These are phyloP conservation scores for Drosophila hamatofila DNA, from an alignment of 2,888 invertebrate species.

Conservation along the genomic window DNA sequence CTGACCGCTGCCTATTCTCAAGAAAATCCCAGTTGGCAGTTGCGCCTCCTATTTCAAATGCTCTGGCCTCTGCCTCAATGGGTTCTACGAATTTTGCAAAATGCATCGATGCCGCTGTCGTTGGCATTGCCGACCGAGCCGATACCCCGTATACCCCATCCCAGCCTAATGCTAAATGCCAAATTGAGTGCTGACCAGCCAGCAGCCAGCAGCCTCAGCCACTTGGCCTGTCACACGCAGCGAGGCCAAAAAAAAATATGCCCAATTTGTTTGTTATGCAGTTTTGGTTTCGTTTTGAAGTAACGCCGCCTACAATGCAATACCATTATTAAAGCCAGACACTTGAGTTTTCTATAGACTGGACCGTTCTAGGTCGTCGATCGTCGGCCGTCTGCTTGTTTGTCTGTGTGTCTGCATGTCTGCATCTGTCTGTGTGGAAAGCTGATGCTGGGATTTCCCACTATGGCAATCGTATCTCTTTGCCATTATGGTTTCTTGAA, in stretches of 20 bases:
- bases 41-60: conserved; percentile 70
- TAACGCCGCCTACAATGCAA: conserved; percentile 70
- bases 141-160: conserved; percentile 11
- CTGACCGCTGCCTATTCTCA: conserved; percentile 47
- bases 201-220: conserved; percentile 12
- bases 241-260: conserved; percentile 23
- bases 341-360: conserved; percentile 64
- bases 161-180: conserved; percentile 18
- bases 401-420: not conserved
- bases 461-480: conserved; percentile 15
- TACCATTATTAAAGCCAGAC: conserved; percentile 66
- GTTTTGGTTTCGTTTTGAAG: conserved; percentile 31
- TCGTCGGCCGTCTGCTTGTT: conserved; percentile 17
- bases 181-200: conserved; percentile 37
- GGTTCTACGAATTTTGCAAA: conserved; percentile 73
- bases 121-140: conserved; percentile 15
- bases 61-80: conserved; percentile 57
- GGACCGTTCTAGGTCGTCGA: conserved; percentile 20
- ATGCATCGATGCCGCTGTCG: conserved; percentile 53
- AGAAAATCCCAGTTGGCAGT: conserved; percentile 33
- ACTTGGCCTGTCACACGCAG: conserved; percentile 49
- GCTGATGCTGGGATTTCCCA: conserved; percentile 46
- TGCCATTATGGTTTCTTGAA: conserved; percentile 24
- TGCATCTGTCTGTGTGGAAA: conserved; percentile 33
- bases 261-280: conserved; percentile 61